A percentile compares a stretch with the other conserved stretches of the same genome.
These are phyloP conservation scores for Atta cephalotes DNA, from an alignment of 1,140 invertebrate species.

Conservation along the genomic window DNA sequence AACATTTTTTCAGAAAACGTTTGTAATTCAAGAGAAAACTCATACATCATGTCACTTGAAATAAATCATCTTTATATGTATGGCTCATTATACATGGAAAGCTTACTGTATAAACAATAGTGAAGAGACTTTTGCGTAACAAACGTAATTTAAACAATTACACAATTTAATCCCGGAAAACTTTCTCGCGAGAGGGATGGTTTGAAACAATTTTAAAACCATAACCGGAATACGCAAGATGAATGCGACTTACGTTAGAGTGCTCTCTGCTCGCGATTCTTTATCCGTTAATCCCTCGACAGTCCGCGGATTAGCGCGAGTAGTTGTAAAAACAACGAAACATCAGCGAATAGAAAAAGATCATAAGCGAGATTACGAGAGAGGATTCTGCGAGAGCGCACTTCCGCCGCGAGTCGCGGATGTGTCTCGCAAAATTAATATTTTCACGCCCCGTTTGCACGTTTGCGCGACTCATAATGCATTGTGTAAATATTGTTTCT, in stretches of 20 bases:
- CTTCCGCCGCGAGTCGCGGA: not conserved
- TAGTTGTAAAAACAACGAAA: not conserved
- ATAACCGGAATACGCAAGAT: not conserved
- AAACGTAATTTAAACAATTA: conserved; percentile 18
- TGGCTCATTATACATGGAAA: not conserved
- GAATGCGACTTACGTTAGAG: not conserved
- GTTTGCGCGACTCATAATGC: conserved; percentile 53
- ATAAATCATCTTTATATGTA: not conserved
- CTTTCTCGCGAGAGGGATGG: not conserved
- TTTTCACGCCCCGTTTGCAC: not conserved
- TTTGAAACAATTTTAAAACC: not conserved
- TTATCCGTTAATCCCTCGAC: conserved; percentile 7
- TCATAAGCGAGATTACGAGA: conserved; percentile 24
- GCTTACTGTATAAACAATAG: not conserved
- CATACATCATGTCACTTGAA: not conserved
- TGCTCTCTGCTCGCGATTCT: not conserved
- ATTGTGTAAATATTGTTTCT: conserved; percentile 72
- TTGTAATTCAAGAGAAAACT: not conserved
- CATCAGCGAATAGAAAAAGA: not conserved
- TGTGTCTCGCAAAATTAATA: conserved; percentile 40
- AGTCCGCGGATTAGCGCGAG: conserved; percentile 12
- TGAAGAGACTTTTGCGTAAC: too few relatives aligned
- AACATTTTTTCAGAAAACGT: not conserved
- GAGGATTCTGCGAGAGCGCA: not conserved
- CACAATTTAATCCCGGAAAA: not conserved